phyloP scores from a whole-genome alignment of 2,113 vertebrate species.

The Petaurus breviceps region DNA sequence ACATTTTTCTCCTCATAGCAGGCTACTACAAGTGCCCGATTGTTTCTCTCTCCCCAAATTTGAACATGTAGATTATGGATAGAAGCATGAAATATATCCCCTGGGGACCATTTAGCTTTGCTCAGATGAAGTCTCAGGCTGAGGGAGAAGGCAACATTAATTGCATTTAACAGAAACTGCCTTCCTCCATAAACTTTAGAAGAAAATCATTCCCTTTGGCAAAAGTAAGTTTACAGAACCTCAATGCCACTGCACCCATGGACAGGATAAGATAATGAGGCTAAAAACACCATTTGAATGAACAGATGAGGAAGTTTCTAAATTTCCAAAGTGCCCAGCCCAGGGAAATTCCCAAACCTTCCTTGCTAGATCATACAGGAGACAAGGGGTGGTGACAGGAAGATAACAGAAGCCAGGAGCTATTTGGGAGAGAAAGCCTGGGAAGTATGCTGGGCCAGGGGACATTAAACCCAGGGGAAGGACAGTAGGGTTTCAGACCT shows the following conservation, averaged over 20 bases:
- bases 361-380: neutral
- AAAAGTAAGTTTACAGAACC: constrained; percentile 60
- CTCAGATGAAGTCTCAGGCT: constrained; percentile 37
- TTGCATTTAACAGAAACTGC: constrained; percentile 72
- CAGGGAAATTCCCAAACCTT: neutral
- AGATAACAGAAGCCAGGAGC: neutral
- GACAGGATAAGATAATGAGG: neutral
- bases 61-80: neutral
- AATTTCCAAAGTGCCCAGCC: neutral
- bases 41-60: neutral
- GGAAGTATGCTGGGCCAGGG: neutral
- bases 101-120: neutral
- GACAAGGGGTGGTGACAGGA: neutral
- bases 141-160: constrained; percentile 67
- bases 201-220: constrained; percentile 63
- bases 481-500: neutral
- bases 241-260: neutral
- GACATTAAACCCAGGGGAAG: neutral
- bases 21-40: neutral
- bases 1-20: neutral
- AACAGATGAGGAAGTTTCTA: neutral
- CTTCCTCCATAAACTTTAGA: constrained; percentile 54
- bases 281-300: neutral
- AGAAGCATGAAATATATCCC: neutral
- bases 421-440: neutral